Percentiles rank a stretch among this genome's conserved stretches.
Evolutionary conservation across 2,113 vertebrate species (phyloP).

Genomic region (Colius striatus): DNA sequence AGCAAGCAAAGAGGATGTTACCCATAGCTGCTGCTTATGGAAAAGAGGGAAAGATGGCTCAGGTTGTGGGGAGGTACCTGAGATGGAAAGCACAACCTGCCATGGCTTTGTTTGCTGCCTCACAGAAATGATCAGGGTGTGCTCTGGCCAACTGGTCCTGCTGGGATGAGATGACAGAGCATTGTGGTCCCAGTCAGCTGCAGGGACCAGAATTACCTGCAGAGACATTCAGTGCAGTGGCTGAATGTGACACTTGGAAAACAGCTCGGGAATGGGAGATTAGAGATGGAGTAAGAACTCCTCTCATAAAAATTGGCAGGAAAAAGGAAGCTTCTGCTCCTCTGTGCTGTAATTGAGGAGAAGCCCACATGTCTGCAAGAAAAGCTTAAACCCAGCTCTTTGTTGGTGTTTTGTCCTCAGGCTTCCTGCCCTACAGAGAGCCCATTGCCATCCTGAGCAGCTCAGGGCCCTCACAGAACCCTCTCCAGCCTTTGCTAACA

Average conservation of each 20-base stretch:
- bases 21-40: not conserved
- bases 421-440: not conserved
- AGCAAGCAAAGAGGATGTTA: not conserved
- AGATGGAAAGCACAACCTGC: not conserved
- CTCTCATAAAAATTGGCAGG: not conserved
- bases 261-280: not conserved
- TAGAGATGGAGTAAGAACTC: not conserved
- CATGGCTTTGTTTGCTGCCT: not conserved
- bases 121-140: not conserved
- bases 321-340: not conserved
- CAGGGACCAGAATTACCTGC: not conserved
- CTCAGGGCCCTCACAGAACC: not conserved
- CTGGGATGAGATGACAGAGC: not conserved
- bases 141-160: not conserved
- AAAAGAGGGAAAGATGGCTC: not conserved
- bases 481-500: no score
- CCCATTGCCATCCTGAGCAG: not conserved
- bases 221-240: not conserved
- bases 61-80: not conserved
- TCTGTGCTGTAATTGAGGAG: not conserved
- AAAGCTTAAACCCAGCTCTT: not conserved
- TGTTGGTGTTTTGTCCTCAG: not conserved
- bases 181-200: not conserved
- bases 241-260: not conserved
- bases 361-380: accelerated